These are phyloP conservation scores for Nematopogon swammerdamellus DNA, from an alignment of 2,888 invertebrate species.

Conservation along the genomic window DNA sequence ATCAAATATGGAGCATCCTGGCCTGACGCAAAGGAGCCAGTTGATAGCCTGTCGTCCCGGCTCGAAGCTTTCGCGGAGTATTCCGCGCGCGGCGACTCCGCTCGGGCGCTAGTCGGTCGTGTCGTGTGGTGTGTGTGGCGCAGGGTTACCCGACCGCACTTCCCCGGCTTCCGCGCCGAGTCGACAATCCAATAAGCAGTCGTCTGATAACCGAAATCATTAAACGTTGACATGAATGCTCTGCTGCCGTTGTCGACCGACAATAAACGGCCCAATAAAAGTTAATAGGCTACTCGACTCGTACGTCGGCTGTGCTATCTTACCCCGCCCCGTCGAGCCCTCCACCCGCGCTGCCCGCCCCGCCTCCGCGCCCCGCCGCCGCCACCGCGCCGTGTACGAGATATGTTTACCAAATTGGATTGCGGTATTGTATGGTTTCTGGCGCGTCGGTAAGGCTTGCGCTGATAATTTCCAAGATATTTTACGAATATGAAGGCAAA, in stretches of 20 bases:
- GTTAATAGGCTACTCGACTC: background rate
- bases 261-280: background rate
- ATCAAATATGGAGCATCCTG: too few relatives aligned
- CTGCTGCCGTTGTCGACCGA: background rate
- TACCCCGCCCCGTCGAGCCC: background rate
- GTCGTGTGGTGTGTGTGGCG: too few relatives aligned
- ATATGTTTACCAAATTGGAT: background rate
- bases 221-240: background rate
- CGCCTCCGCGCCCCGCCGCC: background rate
- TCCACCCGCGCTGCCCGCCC: background rate
- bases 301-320: background rate
- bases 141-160: background rate
- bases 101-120: too few relatives aligned
- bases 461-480: too few relatives aligned
- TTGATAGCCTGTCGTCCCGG: too few relatives aligned
- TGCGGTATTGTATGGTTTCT: background rate
- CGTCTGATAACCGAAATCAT: background rate
- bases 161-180: background rate
- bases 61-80: too few relatives aligned
- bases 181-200: background rate
- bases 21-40: too few relatives aligned
- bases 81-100: too few relatives aligned
- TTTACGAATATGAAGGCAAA: too few relatives aligned
- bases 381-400: background rate
- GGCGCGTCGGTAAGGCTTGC: too few relatives aligned